These are phyloP conservation scores for Eudasyphora cyanicolor DNA, from an alignment of 2,888 invertebrate genomes.

Conservation along the genomic window DNA sequence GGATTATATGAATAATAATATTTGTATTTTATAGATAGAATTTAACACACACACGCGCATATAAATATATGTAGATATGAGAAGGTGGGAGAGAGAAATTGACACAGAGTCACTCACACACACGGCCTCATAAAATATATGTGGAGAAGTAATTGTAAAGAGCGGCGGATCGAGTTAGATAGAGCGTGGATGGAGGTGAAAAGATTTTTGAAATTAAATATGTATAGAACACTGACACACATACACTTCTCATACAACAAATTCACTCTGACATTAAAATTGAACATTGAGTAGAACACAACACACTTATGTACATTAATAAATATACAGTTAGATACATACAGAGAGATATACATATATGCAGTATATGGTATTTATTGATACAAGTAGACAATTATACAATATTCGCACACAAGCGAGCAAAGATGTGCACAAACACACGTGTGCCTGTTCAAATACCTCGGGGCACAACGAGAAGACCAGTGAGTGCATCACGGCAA, in stretches of 20 bases:
- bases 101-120: constrained; percentile 18
- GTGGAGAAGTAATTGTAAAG: neutral
- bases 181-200: neutral
- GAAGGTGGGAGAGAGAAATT: neutral
- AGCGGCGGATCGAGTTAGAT: neutral
- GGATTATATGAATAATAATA: constrained; percentile 24
- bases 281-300: too few species aligned
- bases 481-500: neutral
- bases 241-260: neutral
- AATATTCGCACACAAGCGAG: constrained; percentile 20
- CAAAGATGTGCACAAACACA: neutral
- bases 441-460: neutral
- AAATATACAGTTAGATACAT: too few species aligned
- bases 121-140: neutral
- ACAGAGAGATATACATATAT: neutral
- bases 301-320: too few species aligned
- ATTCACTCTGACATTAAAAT: neutral
- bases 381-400: constrained; percentile 29
- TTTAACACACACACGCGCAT: constrained; percentile 49
- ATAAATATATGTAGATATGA: neutral
- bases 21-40: constrained; percentile 35
- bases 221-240: neutral
- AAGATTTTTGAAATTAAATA: neutral
- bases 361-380: neutral
- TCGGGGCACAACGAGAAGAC: too few species aligned